Percentiles rank a stretch among this genome's conserved stretches.
Conservation (phyloP, 1,140 invertebrate genomes). For the Hylaeus anthracinus region DNA sequence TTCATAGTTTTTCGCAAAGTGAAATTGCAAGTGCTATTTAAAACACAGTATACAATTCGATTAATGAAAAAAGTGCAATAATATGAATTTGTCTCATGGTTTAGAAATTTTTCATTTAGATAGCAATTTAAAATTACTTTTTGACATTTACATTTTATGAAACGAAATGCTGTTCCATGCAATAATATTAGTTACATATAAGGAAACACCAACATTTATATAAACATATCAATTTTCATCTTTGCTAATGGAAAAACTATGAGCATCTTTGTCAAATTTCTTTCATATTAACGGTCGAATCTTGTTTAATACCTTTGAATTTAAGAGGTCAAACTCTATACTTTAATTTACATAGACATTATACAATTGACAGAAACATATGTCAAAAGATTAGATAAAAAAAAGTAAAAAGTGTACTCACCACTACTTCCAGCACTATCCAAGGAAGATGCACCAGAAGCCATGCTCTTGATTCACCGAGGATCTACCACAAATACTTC, state of each 20-base stretch:
- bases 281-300: background rate
- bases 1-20: conserved; percentile 63
- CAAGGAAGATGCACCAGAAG: conserved; percentile 81
- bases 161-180: background rate
- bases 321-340: conserved; percentile 13
- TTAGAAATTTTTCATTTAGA: background rate
- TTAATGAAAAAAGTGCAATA: background rate
- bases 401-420: conserved; percentile 67
- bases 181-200: background rate
- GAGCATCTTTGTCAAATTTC: background rate
- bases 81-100: background rate
- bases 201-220: background rate
- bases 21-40: conserved; percentile 36
- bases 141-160: background rate
- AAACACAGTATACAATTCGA: conserved; percentile 6
- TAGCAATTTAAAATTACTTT: conserved; percentile 9
- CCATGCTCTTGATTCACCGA: conserved; percentile 71
- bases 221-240: background rate
- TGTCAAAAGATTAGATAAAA: background rate
- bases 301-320: background rate
- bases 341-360: background rate
- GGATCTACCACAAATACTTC: conserved; percentile 57
- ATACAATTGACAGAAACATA: background rate
- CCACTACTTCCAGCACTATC: conserved; percentile 81
- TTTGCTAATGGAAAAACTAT: background rate